Evolutionary conservation across 2,113 vertebrate genomes (phyloP), one percentile per base, ranked within the genome.

Genomic region (Pangasianodon hypophthalmus): DNA sequence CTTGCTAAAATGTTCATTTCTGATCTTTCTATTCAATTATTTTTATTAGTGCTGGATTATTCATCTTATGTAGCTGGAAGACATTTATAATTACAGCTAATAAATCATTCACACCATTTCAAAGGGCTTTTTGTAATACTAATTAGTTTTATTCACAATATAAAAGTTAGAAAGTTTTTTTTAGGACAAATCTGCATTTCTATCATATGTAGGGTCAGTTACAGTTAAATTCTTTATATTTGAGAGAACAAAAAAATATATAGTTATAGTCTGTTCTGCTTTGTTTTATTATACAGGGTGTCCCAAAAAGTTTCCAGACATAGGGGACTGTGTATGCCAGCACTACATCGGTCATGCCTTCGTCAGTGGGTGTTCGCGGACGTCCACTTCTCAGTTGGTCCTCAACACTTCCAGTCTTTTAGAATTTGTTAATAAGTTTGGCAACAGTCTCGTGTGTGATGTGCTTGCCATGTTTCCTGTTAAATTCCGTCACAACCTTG

Each of bases 1-100:
- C 37, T 75, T 84, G 81, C 16, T 29, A 60, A 84, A 89, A 77
- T 54, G 44, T 46, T 87, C 11, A 41, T 69, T 75, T 75, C 19
- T 75, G 48, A 71, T 48, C 67, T 62, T 82, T 75, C 41, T 41
- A 18, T 89, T 62, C 14, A 48, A 32, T 60, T 54, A 46, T 32
- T 86, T 77, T 75, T 58, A 56, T 44, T 54, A 73, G 6, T 37
- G 48, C 48, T 62, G 62, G 48, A 69, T 69, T 21, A 58, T 83
- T 84, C 48, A 32, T 41, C 32, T 6, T 54, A 37, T 16, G 69
- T 37, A 18, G 19, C 54, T 52, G 29, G 26, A 46, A 64, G 41
- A 10, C 24, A 48, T 48, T 89, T 26, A 41, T 85, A 37, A 64
- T 64, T 85, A 73, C 18, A 37, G 6, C 67, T 73, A 73, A 86